Conservation (phyloP, 2,113 vertebrate genomes). For the Albula goreensis region DNA sequence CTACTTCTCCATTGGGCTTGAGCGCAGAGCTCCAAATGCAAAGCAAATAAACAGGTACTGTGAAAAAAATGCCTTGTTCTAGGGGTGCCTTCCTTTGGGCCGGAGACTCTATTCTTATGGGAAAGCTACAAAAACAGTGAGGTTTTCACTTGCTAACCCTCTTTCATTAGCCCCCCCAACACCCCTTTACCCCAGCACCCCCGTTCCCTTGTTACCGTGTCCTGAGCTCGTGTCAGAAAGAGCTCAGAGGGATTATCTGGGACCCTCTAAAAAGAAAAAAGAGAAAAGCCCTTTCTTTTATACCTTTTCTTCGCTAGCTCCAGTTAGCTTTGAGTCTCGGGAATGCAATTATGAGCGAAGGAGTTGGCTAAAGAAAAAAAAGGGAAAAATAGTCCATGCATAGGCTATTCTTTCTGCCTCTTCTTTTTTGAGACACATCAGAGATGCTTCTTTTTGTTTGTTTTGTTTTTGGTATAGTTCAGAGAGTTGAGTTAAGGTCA, state of each 20-base stretch:
- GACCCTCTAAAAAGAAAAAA: neutral
- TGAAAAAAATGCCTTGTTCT: neutral
- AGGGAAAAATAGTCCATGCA: neutral
- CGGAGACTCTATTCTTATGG: neutral
- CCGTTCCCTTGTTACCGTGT: neutral
- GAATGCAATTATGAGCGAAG: neutral
- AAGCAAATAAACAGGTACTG: slow-evolving; percentile 3
- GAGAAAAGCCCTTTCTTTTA: neutral
- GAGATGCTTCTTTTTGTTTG: slow-evolving; percentile 4
- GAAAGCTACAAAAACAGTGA: slow-evolving; percentile 2
- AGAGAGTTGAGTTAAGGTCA: slow-evolving; percentile 48
- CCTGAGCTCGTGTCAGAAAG: slow-evolving; percentile 2
- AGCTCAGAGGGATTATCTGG: slow-evolving; percentile 21
- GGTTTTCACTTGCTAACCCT: neutral
- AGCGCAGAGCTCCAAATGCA: neutral
- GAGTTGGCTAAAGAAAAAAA: neutral
- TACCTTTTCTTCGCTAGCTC: neutral
- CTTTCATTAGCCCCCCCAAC: neutral
- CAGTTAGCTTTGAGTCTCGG: neutral
- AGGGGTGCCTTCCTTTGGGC: neutral
- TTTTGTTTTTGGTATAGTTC: slow-evolving; percentile 15
- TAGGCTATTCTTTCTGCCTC: neutral
- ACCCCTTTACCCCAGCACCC: neutral
- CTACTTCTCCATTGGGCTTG: neutral
- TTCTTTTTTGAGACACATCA: neutral